Evolutionary conservation across 2,888 invertebrate genomes (phyloP).

Genomic region (Sinhomidia bicolor): DNA sequence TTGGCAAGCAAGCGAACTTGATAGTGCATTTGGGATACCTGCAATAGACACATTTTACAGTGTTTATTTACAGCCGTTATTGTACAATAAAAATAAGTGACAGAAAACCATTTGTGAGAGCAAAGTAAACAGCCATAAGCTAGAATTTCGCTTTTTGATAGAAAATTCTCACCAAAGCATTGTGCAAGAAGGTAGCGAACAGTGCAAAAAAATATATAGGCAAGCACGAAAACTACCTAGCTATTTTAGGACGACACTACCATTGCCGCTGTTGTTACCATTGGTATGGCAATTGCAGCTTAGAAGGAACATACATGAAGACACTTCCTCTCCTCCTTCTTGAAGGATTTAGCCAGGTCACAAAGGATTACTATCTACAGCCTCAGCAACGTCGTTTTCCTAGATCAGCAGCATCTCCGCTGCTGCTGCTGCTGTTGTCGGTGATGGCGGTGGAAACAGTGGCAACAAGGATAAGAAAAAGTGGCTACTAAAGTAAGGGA

Average conservation of each 20-base stretch:
- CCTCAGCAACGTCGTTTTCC: neutral
- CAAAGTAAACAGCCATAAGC: neutral
- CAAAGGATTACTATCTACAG: constrained; percentile 21
- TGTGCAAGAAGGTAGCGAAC: no score
- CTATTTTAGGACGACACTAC: neutral
- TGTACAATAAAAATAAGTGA: neutral
- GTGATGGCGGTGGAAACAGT: neutral
- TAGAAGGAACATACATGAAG: neutral
- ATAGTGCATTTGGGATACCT: neutral
- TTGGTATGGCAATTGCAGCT: neutral
- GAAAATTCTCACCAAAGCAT: neutral
- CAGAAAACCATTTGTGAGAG: neutral
- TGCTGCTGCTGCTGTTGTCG: neutral
- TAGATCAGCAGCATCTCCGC: constrained; percentile 39
- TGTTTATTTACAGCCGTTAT: neutral
- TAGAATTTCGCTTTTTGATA: neutral
- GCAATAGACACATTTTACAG: neutral
- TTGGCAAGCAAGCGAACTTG: neutral
- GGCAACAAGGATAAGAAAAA: constrained; percentile 49
- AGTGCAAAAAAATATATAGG: no score
- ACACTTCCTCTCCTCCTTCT: constrained; percentile 18
- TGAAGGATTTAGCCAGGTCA: constrained; percentile 34
- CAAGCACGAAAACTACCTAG: neutral
- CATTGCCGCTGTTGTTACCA: no score
- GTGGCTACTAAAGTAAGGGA: constrained; percentile 55